Conservation (phyloP, 2,888 invertebrate species). For the Oligia fasciuncula region DNA sequence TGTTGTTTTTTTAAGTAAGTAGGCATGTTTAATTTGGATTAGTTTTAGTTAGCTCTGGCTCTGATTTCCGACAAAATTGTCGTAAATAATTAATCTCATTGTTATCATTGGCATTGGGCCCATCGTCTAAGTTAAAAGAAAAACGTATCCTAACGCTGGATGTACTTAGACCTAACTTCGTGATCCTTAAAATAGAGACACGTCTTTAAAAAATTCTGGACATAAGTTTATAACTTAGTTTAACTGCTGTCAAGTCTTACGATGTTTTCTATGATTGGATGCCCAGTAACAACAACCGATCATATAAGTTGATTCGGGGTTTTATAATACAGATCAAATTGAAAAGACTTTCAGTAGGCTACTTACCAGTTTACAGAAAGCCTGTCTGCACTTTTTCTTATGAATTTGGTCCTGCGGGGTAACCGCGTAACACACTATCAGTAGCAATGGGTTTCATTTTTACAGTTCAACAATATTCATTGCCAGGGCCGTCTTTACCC, state of each 20-base stretch:
- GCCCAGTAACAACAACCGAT: too few relatives aligned
- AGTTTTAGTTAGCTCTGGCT: too few relatives aligned
- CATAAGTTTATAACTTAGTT: too few relatives aligned
- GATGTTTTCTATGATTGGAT: too few relatives aligned
- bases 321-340: background rate
- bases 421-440: too few relatives aligned
- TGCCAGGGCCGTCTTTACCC: too few relatives aligned
- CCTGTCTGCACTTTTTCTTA: background rate
- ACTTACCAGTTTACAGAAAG: background rate
- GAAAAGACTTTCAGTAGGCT: background rate
- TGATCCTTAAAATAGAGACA: background rate
- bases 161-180: background rate
- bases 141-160: background rate
- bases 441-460: too few relatives aligned
- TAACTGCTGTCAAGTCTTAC: too few relatives aligned
- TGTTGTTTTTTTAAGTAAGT: background rate
- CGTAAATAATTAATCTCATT: background rate
- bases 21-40: background rate
- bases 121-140: too few relatives aligned
- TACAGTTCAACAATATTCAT: too few relatives aligned
- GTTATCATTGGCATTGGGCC: background rate
- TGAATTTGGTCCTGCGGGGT: background rate
- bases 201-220: too few relatives aligned
- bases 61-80: too few relatives aligned
- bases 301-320: background rate